Percentiles rank a stretch among this genome's conserved stretches.
Evolutionary conservation across 2,113 vertebrate genomes (phyloP).

Genomic region (Oostethus manadensis): DNA sequence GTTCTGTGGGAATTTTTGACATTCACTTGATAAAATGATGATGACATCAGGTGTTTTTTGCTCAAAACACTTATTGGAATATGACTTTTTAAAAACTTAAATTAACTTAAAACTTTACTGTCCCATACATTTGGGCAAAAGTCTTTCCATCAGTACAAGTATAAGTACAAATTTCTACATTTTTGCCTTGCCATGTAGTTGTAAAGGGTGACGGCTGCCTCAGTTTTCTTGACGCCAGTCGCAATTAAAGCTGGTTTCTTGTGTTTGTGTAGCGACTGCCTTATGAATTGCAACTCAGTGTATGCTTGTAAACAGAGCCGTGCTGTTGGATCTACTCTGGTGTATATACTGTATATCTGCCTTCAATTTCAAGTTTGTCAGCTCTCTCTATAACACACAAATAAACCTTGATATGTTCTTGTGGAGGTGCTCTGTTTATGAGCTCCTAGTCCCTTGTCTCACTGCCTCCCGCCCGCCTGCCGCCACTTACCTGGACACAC

Average conservation of each 20-base stretch:
- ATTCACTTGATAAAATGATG: no score
- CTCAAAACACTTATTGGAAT: no score
- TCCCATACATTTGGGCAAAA: no score
- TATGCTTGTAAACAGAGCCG: constrained; percentile 58
- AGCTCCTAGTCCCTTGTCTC: constrained; percentile 62
- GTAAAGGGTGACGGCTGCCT: no score
- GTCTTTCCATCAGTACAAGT: no score
- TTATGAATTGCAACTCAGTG: constrained; percentile 8
- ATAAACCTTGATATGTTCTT: constrained; percentile 63
- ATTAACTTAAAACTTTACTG: no score
- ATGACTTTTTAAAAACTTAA: no score
- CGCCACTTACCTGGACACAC: constrained; percentile 61
- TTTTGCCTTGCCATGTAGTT: no score
- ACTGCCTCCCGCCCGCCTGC: constrained; percentile 69
- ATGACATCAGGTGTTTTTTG: no score
- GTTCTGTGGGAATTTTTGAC: no score
- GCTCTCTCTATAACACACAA: constrained; percentile 52
- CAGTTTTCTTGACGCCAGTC: background rate
- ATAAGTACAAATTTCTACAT: no score
- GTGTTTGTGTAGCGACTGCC: constrained; percentile 31
- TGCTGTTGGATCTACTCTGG: constrained; percentile 58
- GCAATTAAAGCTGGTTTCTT: constrained; percentile 42
- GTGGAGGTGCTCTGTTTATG: constrained; percentile 66
- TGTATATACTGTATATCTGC: constrained; percentile 49
- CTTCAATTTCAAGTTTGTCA: constrained; percentile 58